Base-by-base conservation (phyloP, 2,113 vertebrate genomes). In the Catagonus wagneri region DNA sequence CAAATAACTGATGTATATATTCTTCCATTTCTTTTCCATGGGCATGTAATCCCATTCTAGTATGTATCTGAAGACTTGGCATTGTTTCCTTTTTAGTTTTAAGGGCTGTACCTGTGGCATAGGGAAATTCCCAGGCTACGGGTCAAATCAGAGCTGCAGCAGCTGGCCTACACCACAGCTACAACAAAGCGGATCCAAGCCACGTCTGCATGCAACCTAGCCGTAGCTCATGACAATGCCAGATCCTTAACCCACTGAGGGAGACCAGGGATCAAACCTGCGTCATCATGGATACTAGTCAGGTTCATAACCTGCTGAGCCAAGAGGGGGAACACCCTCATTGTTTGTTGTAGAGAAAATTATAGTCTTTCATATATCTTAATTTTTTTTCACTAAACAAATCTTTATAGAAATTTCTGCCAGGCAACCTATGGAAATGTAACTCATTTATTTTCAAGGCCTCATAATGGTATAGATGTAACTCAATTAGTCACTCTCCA, bases 391-490 rank as follows among this genome's bases (percentile, higher is more conserved):
- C 22, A 86, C 69, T 68, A 58, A 94, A 63, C 12, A 74, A 50
- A 58, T 78, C 23, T 52, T 93, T 34, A 32, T 10, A 60, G 65
- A 84, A 87, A 84, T 63, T 79, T 56, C 54, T 89, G 22, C 13
- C 8, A 44, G 68, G 52, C 22, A 93, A 75, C 34, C 72, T 80
- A 39, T 50, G 52, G 8, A 71, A 39, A 89, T 92, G 69, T 86
- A 63, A 81, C 90, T 90, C 13, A 34, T 76, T 76, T 74, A 81
- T 72, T 91, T 89, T 92, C 19, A n/a, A 54, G 60, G 71, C n/a
- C 86, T 36, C 13, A 29, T 60, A 44, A 69, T 80, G 58, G 15
- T 34, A 29, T 80, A 32, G 17, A 2, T 78, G 4, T 66, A 90
- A 79, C 15, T 84, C 36, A 92, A 1, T 50, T 75, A 63, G 14